Base-by-base conservation (phyloP, 1,140 invertebrate genomes). In the Philopotamus ludificatus region DNA sequence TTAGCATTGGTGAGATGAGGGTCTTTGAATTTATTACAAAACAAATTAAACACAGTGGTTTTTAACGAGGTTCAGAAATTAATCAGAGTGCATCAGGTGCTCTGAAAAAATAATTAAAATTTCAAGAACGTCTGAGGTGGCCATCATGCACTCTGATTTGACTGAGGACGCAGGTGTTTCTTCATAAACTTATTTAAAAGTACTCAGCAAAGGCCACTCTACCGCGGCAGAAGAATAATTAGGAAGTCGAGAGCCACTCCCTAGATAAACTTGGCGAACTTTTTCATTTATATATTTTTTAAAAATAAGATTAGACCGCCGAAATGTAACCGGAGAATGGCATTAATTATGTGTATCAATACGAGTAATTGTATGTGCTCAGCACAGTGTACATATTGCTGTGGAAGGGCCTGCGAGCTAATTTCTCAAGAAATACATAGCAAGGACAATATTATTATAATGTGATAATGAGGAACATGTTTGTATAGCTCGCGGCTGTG, bases 71-170 rank as follows among this genome's bases (percentile, higher is more conserved):
- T n/a, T n/a, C n/a, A n/a, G n/a, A n/a, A n/a, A n/a, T n/a, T n/a
- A 34, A 21, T 8, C 20, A 8, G 45, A 49, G 45, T n/a, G 15
- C 45, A 16, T 2, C 53, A 57, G 26, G 25, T 28, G 53, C 34
- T 34, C 12, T 28, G 18, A 3, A 57, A 28, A 34, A 8, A 57
- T 57, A 57, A 57, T 57, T 57, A 57, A 34, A 28, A 7, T 57
- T 57, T 57, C 22, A 57, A 28, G 53, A 9, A 25, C 18, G 53
- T 57, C 53, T 57, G 53, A 23, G 26, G 20, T 28, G 53, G 20
- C 22, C 53, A 34, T 57, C 53, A 28, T 7, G 53, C 8, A 12
- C 34, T 57, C 34, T 57, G 53, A 12, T 28, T 49, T 57, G 53
- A 57, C 53, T 34, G n/a, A 8, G 15, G 53, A 26, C 21, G 26